phyloP scores from a whole-genome alignment of 1,140 invertebrate genomes.

The Cotesia glomerata region DNA sequence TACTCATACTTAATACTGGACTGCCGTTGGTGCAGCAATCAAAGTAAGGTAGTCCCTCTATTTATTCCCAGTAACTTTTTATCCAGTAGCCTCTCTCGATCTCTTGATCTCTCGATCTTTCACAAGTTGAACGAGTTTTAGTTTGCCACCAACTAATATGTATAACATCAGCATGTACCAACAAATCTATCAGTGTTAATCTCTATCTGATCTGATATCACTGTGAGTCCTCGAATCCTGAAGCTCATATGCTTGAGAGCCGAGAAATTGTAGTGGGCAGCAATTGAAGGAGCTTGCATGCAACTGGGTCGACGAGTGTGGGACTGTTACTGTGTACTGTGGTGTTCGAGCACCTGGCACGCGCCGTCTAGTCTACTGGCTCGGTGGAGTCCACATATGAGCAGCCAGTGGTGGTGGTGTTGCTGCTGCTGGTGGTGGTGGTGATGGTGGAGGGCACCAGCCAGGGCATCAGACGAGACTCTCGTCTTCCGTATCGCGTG shows the following conservation, averaged over 20 bases:
- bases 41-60: no score
- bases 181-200: no score
- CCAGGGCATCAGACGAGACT: background rate
- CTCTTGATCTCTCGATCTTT: background rate
- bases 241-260: background rate
- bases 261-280: background rate
- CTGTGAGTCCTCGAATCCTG: no score
- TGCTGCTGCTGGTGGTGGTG: background rate
- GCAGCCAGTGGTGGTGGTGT: background rate
- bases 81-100: no score
- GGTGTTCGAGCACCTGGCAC: constrained; percentile 19
- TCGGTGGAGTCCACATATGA: background rate
- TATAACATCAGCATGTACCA: no score
- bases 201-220: no score
- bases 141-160: no score
- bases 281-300: constrained; percentile 5
- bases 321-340: background rate
- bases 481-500: constrained; percentile 10
- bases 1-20: background rate
- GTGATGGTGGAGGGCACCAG: background rate
- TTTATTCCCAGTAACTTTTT: no score
- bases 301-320: constrained; percentile 7
- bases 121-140: no score
- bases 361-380: constrained; percentile 24
- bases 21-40: no score